phyloP scores from a whole-genome alignment of 2,797 vertebrate genomes.

The Craterocephalus amniculus region DNA sequence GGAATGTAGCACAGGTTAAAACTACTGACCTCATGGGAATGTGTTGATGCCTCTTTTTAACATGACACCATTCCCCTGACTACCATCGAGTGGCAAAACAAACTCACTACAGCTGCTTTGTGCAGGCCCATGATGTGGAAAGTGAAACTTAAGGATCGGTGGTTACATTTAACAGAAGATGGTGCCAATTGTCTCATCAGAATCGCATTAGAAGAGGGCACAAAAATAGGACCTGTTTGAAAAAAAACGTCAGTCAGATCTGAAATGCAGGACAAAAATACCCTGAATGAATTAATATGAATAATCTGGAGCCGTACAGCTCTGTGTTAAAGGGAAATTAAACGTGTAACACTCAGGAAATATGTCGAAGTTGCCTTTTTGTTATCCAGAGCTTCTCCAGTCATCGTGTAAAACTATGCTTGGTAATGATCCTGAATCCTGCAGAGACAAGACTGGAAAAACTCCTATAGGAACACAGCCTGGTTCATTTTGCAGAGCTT shows the following conservation, averaged over 20 bases:
- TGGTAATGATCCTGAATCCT: too few relatives aligned
- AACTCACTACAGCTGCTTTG: constrained; percentile 20
- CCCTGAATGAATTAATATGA: not conserved
- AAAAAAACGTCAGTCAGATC: not conserved
- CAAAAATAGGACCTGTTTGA: not conserved
- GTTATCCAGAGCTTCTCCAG: too few relatives aligned
- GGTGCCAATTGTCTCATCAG: not conserved
- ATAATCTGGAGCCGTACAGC: too few relatives aligned
- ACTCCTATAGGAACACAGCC: too few relatives aligned
- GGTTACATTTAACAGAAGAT: not conserved
- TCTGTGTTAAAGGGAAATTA: too few relatives aligned
- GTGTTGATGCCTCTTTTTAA: constrained; percentile 20
- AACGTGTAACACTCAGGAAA: too few relatives aligned
- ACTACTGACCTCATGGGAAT: constrained; percentile 2
- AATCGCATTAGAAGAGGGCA: not conserved
- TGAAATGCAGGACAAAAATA: not conserved
- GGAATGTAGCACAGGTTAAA: not conserved
- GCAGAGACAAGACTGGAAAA: too few relatives aligned
- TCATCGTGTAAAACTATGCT: too few relatives aligned
- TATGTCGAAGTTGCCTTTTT: too few relatives aligned
- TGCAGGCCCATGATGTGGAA: not conserved
- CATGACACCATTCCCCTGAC: not conserved
- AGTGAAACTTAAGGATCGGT: not conserved
- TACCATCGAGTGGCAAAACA: not conserved
- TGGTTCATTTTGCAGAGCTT: too few relatives aligned